These are phyloP conservation scores for Rhinolophus ferrumequinum DNA, from an alignment of 2,113 vertebrate species.

Conservation along the genomic window DNA sequence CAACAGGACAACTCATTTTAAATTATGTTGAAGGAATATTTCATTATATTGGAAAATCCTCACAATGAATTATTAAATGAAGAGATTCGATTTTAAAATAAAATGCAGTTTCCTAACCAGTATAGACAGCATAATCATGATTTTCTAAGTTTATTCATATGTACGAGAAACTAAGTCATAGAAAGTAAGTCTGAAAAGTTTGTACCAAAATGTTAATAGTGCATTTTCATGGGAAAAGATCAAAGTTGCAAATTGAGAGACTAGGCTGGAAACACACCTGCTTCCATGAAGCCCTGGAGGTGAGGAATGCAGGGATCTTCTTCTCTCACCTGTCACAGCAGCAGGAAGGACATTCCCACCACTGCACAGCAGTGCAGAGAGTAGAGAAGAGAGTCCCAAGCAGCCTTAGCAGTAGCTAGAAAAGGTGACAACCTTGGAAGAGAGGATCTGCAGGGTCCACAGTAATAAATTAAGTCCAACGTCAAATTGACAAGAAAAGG, in stretches of 20 bases:
- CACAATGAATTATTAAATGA: slow-evolving; percentile 8
- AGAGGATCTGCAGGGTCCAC: background rate
- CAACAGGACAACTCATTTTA: background rate
- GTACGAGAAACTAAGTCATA: too few species aligned
- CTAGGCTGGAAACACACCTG: background rate
- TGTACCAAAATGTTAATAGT: background rate
- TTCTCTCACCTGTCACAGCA: background rate
- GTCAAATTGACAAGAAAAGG: background rate
- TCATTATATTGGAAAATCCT: background rate
- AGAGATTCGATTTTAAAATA: slow-evolving; percentile 30
- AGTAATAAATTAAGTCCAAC: background rate
- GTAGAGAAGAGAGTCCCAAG: background rate
- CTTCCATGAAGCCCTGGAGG: background rate
- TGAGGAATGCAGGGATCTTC: background rate
- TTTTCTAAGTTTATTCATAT: background rate
- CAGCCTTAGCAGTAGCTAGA: background rate
- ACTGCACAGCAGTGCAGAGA: background rate
- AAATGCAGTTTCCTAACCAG: background rate
- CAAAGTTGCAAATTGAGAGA: background rate
- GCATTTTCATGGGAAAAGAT: background rate
- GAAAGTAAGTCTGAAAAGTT: background rate
- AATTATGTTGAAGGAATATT: background rate
- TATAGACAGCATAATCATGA: background rate
- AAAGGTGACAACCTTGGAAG: background rate
- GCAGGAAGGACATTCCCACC: too few species aligned